Base-by-base conservation (phyloP, 2,888 invertebrate genomes). In the Aelia acuminata region DNA sequence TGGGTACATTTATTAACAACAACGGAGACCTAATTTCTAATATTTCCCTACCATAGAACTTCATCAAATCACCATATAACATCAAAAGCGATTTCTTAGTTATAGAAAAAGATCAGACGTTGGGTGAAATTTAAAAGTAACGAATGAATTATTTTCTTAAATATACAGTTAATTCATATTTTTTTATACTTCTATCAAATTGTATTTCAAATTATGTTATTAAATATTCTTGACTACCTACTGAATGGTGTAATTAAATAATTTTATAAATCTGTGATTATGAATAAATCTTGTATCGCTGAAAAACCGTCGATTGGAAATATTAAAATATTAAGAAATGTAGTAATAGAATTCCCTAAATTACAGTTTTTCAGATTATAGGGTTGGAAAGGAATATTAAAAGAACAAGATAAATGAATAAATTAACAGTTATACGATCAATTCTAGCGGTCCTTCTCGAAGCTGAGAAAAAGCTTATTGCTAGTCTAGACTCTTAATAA, bases 361-460 rank as follows among this genome's bases (percentile, higher is more conserved):
- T 70, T 35, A 70, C 63, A 35, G 31, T 35, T 57, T 57, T 57
- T 15, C 13, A 26, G 31, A 57, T 70, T 70, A 70, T 70, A 35
- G 63, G 63, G 15, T 18, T 31, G 63, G 18, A 70, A 18, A 20
- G 7, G 63, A 70, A 70, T 70, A 70, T 8, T 70, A 70, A 70
- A 70, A 70, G 35, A 70, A 70, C 63, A 70, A 70, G 63, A 70
- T 70, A 70, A 70, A 5, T 70, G 63, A 70, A 70, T 70, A 70
- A 70, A 35, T 70, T 18, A 70, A 18, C 31, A 35, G 18, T 70
- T 35, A 31, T 70, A 5, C 63, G 35, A 70, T 70, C 63, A 70
- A 70, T 70, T 35, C 53, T 26, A 13, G 26, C 13, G 11, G n/a
- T 26, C 26, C 26, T 57, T 57, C 35, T 7, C 63, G 8, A 70